phyloP scores from a whole-genome alignment of 2,888 invertebrate genomes.

The Agriopis marginaria region DNA sequence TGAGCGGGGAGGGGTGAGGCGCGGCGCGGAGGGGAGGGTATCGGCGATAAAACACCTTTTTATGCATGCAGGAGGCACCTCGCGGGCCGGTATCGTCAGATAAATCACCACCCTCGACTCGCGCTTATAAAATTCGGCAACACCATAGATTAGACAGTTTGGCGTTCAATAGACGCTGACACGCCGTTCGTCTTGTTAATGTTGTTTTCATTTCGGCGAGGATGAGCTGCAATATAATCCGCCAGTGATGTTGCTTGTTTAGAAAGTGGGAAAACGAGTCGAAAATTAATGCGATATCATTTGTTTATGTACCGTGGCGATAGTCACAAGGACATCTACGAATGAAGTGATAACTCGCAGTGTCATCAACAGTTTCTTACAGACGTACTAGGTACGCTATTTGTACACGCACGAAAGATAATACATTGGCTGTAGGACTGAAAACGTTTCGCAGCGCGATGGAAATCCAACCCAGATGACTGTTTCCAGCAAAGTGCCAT shows the following conservation, averaged over 20 bases:
- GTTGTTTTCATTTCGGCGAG: slow-evolving; percentile 47
- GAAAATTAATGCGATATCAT: background rate
- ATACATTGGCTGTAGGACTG: too few species aligned
- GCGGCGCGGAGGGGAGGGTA: slow-evolving; percentile 22
- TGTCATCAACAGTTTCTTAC: too few species aligned
- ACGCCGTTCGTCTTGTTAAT: slow-evolving; percentile 23
- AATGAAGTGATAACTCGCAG: background rate
- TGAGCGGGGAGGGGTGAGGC: slow-evolving; percentile 4
- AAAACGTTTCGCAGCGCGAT: too few species aligned
- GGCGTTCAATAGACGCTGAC: slow-evolving; percentile 24
- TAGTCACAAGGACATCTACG: too few species aligned
- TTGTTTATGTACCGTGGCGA: background rate
- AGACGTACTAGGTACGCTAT: too few species aligned
- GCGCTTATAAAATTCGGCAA: slow-evolving; percentile 43
- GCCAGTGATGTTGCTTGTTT: background rate
- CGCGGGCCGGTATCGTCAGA: slow-evolving; percentile 51
- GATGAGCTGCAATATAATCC: slow-evolving; percentile 11
- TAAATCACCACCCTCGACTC: slow-evolving; percentile 57
- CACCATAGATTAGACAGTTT: slow-evolving; percentile 32
- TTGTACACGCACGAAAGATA: too few species aligned
- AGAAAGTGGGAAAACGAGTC: background rate
- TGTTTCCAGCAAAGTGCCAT: too few species aligned
- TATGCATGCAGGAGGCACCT: slow-evolving; percentile 54
- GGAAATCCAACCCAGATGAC: too few species aligned
- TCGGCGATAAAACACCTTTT: slow-evolving; percentile 54